Evolutionary conservation across 2,888 invertebrate genomes (phyloP).

Genomic region (Drosophila picticornis): DNA sequence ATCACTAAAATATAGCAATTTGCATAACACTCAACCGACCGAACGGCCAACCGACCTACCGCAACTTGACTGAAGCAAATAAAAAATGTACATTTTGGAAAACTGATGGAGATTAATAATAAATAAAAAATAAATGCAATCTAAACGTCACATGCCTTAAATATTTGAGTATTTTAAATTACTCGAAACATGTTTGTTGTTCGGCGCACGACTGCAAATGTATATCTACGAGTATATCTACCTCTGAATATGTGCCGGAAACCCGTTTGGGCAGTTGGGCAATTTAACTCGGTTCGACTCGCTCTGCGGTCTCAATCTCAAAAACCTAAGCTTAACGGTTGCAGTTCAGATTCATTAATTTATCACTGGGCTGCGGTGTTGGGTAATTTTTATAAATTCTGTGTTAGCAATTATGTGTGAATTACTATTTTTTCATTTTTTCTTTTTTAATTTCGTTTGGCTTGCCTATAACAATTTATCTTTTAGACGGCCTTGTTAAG

Average conservation of each 20-base stretch:
- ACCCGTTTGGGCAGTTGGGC: slow-evolving; percentile 66
- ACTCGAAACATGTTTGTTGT: slow-evolving; percentile 61
- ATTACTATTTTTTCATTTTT: slow-evolving; percentile 52
- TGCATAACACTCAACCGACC: not conserved
- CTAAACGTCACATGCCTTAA: slow-evolving; percentile 66
- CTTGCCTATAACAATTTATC: slow-evolving; percentile 44
- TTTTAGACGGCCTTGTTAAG: slow-evolving; percentile 56
- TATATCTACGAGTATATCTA: slow-evolving; percentile 43
- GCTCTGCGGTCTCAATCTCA: slow-evolving; percentile 47
- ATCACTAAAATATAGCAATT: slow-evolving; percentile 25
- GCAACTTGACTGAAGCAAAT: slow-evolving; percentile 46
- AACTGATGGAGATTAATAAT: slow-evolving; percentile 38
- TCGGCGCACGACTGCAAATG: slow-evolving; percentile 38
- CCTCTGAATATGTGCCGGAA: slow-evolving; percentile 49
- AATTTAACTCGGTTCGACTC: slow-evolving; percentile 46
- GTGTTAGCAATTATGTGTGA: slow-evolving; percentile 77
- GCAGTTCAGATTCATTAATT: slow-evolving; percentile 76
- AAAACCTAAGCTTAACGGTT: slow-evolving; percentile 48
- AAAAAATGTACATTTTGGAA: slow-evolving; percentile 16
- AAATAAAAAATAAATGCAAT: slow-evolving; percentile 14
- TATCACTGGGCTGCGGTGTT: slow-evolving; percentile 62
- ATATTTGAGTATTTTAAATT: slow-evolving; percentile 64
- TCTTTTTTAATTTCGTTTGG: slow-evolving; percentile 4
- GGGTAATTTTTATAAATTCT: slow-evolving; percentile 68
- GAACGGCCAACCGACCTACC: slow-evolving; percentile 64